phyloP scores from a whole-genome alignment of 1,140 invertebrate species.

The Macrosteles quadrilineatus region DNA sequence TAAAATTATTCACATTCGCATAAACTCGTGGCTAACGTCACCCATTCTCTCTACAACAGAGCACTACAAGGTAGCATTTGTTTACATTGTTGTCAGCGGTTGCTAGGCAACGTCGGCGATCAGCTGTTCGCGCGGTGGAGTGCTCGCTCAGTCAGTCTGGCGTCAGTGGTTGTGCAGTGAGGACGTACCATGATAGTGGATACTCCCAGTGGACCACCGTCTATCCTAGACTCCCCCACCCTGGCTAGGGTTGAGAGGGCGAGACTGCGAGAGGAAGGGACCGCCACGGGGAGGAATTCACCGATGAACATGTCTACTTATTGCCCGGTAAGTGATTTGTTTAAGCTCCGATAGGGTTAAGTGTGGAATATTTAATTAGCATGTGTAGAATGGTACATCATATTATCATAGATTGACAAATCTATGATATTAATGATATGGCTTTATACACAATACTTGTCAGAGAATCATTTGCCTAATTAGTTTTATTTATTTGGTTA shows the following conservation, averaged over 20 bases:
- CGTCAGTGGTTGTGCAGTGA: background rate
- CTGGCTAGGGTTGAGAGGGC: conserved; percentile 58
- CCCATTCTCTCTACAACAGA: too few species aligned
- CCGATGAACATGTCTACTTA: conserved; percentile 34
- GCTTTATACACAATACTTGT: too few species aligned
- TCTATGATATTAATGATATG: too few species aligned
- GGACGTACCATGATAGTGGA: conserved; percentile 28
- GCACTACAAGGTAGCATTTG: too few species aligned
- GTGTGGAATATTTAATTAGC: too few species aligned
- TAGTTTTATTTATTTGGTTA: too few species aligned
- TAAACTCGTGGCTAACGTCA: too few species aligned
- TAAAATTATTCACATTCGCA: too few species aligned
- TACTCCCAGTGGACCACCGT: conserved; percentile 43
- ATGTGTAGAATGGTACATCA: too few species aligned
- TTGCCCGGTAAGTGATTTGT: conserved; percentile 34
- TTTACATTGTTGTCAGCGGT: background rate
- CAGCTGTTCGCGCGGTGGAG: background rate
- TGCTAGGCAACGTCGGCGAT: background rate
- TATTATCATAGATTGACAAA: too few species aligned
- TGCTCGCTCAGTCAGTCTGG: background rate
- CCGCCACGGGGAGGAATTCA: conserved; percentile 27
- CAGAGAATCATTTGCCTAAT: too few species aligned
- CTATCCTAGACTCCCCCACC: conserved; percentile 58
- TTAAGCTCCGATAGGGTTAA: too few species aligned
- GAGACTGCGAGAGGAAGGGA: conserved; percentile 52